These are phyloP conservation scores for Ylistrum balloti DNA, from an alignment of 1,140 invertebrate species.

Conservation along the genomic window DNA sequence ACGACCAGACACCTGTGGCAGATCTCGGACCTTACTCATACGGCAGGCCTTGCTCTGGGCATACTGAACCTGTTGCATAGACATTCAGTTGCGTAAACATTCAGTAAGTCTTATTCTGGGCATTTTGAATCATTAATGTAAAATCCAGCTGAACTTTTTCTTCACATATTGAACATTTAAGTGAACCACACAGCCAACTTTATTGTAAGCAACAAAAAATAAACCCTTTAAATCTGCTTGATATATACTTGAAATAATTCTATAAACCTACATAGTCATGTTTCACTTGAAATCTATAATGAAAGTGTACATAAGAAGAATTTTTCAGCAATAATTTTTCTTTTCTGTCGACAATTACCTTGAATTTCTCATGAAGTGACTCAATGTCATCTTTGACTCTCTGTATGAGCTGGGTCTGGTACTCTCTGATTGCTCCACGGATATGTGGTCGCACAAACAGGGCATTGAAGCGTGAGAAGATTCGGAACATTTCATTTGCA, in stretches of 20 bases:
- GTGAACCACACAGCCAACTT: too few relatives aligned
- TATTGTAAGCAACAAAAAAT: too few relatives aligned
- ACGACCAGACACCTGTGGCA: constrained; percentile 97
- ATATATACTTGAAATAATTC: too few relatives aligned
- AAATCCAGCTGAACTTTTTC: too few relatives aligned
- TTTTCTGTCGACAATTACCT: constrained; percentile 85
- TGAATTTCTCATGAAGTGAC: constrained; percentile 98
- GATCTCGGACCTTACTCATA: constrained; percentile 94
- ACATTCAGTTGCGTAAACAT: background rate
- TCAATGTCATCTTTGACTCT: constrained; percentile 99
- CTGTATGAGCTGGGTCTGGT: constrained; percentile 99
- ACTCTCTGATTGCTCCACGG: constrained; percentile 98
- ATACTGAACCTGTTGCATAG: constrained; percentile 90
- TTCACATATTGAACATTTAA: too few relatives aligned
- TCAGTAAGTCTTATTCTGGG: background rate
- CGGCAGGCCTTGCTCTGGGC: constrained; percentile 92
- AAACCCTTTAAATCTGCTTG: too few relatives aligned
- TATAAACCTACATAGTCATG: too few relatives aligned
- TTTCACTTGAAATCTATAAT: too few relatives aligned
- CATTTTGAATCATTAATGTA: too few relatives aligned
- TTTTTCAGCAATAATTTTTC: too few relatives aligned
- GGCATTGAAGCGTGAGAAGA: constrained; percentile 99
- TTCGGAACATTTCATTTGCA: constrained; percentile 99
- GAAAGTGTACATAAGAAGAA: too few relatives aligned
- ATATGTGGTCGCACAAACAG: constrained; percentile 99